Evolutionary conservation across 1,140 invertebrate species (phyloP), one percentile per base, ranked within the genome.

Genomic region (Dysdera silvatica): DNA sequence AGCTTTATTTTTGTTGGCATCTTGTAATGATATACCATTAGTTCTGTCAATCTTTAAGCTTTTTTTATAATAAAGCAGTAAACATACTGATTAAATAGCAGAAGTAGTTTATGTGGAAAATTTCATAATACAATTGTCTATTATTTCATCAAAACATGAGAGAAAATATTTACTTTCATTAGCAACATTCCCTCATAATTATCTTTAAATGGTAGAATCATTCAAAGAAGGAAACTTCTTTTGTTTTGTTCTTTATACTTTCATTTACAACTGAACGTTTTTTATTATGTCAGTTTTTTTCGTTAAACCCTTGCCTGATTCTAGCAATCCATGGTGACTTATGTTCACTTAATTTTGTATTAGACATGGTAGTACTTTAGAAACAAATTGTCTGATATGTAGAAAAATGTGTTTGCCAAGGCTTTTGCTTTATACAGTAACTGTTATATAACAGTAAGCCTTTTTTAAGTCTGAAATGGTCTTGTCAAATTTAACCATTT

Each of bases 101-200:
- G 8, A 37, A n/a, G 8, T 37, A n/a, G n/a, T 37, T 37, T 8
- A 10, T 37, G 8, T 37, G 35, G 35, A 37, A 37, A 37, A 10
- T 37, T 37, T 10, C 8, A 37, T 8, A 54, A 43, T 33, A 56
- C 32, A 35, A 40, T 55, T 28, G 16, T 26, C 26, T 62, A 26
- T 48, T 49, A 47, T 40, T 61, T 61, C 54, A 16, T 31, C 28
- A 41, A 61, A 31, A 61, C 51, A 24, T 45, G 32, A 61, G 5
- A 29, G 40, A 45, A 40, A 43, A 8, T 35, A 60, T 51, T 35
- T 54, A 61, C 47, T 61, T 61, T 61, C 59, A 53, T 53, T 61
- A 54, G 59, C 59, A 54, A 61, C 59, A 61, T 61, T 61, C 59
- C 57, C 59, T 54, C 37, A 29, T 35, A 32, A 49, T 61, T 61